Conservation (phyloP, 2,113 vertebrate species). For the Oreochromis niloticus region DNA sequence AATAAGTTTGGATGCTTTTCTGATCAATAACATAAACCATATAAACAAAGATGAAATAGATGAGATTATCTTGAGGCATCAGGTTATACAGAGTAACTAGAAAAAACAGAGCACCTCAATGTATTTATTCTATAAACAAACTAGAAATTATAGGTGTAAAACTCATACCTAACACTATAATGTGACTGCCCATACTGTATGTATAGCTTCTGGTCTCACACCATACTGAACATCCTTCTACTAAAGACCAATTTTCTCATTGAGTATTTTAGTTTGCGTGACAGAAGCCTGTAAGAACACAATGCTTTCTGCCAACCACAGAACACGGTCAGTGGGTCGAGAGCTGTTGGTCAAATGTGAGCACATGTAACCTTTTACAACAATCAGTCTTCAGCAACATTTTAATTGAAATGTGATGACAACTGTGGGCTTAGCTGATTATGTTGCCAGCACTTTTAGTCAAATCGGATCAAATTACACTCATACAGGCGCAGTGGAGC, state of each 20-base stretch:
- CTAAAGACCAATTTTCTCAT: not conserved
- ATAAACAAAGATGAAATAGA: constrained; percentile 59
- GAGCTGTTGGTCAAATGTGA: not conserved
- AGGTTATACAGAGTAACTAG: not conserved
- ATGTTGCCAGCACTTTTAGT: not conserved
- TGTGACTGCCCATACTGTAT: not conserved
- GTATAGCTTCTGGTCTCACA: not conserved
- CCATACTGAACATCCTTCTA: not conserved
- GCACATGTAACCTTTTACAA: not conserved
- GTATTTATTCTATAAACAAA: not conserved
- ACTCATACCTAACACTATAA: not conserved
- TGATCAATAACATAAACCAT: constrained; percentile 57
- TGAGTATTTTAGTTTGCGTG: not conserved
- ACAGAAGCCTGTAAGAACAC: not conserved
- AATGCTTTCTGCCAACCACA: not conserved
- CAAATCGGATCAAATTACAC: not conserved
- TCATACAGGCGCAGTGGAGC: not conserved
- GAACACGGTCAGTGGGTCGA: not conserved
- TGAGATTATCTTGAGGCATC: not conserved
- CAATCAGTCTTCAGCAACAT: not conserved
- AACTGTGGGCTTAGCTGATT: not conserved
- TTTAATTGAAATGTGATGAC: not conserved
- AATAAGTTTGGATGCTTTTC: constrained; percentile 47
- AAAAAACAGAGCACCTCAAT: not conserved
- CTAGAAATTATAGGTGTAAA: not conserved